These are phyloP conservation scores for Uria aalge DNA, from an alignment of 2,113 vertebrate genomes.

Conservation along the genomic window DNA sequence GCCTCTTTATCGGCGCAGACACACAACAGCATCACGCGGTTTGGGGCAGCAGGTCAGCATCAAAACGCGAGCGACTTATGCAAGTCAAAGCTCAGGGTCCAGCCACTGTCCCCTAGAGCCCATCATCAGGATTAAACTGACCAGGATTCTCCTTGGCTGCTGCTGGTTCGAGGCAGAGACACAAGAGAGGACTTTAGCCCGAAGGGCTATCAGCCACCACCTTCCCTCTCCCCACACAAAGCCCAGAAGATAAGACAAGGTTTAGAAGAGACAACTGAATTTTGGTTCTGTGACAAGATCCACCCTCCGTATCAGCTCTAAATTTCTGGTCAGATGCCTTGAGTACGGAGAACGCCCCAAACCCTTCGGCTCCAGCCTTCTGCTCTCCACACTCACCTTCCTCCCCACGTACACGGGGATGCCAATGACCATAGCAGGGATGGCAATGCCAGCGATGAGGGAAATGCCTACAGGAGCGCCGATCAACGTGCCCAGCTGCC, in stretches of 20 bases:
- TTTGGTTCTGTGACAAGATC: neutral
- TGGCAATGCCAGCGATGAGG: conserved; percentile 95
- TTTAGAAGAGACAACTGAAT: conserved; percentile 32
- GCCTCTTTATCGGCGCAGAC: neutral
- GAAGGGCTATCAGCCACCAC: neutral
- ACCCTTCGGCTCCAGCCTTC: neutral
- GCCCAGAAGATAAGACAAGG: conserved; percentile 23
- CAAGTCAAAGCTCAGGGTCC: neutral
- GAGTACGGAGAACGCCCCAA: neutral
- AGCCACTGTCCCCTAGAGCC: neutral
- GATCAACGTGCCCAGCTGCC: conserved; percentile 97
- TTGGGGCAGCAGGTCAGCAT: neutral
- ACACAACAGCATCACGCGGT: neutral
- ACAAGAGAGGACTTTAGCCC: neutral
- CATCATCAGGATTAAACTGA: neutral
- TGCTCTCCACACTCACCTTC: conserved; percentile 80
- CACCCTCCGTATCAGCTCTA: neutral
- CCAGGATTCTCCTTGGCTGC: neutral
- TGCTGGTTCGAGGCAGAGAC: neutral
- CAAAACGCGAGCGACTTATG: neutral
- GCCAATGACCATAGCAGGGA: conserved; percentile 98
- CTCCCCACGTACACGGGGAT: conserved; percentile 96
- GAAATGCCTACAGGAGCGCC: conserved; percentile 97
- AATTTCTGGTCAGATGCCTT: neutral
- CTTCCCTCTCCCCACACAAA: neutral